These are phyloP conservation scores for Stegana nigrithorax DNA, from an alignment of 2,888 invertebrate genomes.

Conservation along the genomic window DNA sequence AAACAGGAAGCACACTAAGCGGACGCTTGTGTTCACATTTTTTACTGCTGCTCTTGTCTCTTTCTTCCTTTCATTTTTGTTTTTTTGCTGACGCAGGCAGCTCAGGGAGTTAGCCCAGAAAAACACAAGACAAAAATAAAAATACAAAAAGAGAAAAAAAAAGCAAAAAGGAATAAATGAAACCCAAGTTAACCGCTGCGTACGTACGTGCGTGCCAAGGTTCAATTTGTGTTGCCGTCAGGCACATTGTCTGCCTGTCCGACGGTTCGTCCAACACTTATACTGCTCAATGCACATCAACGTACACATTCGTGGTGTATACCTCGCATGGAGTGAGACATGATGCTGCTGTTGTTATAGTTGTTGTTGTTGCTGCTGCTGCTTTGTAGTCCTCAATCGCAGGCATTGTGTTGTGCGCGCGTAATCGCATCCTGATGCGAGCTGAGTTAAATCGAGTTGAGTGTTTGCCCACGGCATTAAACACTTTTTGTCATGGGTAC, in stretches of 20 bases:
- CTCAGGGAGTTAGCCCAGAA: too few relatives aligned
- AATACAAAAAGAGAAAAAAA: neutral
- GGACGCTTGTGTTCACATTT: too few relatives aligned
- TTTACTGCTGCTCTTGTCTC: too few relatives aligned
- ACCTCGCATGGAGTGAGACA: too few relatives aligned
- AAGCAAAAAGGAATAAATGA: neutral
- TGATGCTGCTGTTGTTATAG: neutral
- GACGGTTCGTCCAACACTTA: neutral
- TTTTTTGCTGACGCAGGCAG: constrained; percentile 37
- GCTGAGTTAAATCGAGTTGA: constrained; percentile 41
- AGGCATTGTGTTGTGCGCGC: constrained; percentile 46
- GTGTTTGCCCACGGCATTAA: constrained; percentile 53
- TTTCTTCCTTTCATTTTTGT: too few relatives aligned
- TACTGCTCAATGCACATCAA: neutral
- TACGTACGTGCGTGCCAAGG: constrained; percentile 8
- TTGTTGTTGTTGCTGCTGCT: constrained; percentile 17
- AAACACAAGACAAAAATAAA: neutral
- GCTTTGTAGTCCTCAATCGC: constrained; percentile 26
- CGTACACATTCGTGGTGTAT: too few relatives aligned
- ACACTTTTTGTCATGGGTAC: constrained; percentile 46
- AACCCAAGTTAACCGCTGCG: too few relatives aligned
- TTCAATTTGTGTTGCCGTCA: neutral
- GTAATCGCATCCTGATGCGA: constrained; percentile 39
- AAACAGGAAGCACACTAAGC: constrained; percentile 11
- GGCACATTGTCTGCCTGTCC: neutral